phyloP scores from a whole-genome alignment of 2,888 invertebrate species.

The Sinohyriopsis cumingii region DNA sequence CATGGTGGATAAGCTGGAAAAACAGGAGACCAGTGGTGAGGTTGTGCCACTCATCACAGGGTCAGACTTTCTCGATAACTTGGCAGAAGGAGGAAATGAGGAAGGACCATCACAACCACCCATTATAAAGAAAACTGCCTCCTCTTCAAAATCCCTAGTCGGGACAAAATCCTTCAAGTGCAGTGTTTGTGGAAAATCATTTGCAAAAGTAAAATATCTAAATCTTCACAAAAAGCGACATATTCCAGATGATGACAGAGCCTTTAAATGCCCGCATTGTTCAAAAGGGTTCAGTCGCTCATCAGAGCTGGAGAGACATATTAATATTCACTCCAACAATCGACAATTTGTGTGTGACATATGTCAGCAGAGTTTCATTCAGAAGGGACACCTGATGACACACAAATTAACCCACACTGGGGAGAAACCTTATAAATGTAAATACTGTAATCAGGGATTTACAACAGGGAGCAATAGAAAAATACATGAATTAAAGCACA shows the following conservation, averaged over 20 bases:
- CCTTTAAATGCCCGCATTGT: constrained; percentile 33
- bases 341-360: constrained; percentile 29
- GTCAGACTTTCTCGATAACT: too few relatives aligned
- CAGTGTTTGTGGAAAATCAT: constrained; percentile 26
- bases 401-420: constrained; percentile 26
- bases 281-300: constrained; percentile 32
- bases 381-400: constrained; percentile 32
- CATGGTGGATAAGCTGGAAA: too few relatives aligned
- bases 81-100: too few relatives aligned
- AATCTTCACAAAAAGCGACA: constrained; percentile 32
- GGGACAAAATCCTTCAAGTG: constrained; percentile 25
- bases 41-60: too few relatives aligned
- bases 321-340: constrained; percentile 32
- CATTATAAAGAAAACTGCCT: too few relatives aligned
- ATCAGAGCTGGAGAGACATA: constrained; percentile 34
- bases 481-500: too few relatives aligned
- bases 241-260: constrained; percentile 31
- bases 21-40: too few relatives aligned
- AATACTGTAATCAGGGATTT: constrained; percentile 24
- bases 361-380: constrained; percentile 32
- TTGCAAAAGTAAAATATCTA: constrained; percentile 34
- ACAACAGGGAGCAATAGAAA: neutral
- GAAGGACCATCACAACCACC: too few relatives aligned
- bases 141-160: too few relatives aligned
- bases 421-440: constrained; percentile 22